Conservation (phyloP, 1,140 invertebrate species). For the Cherax quadricarinatus region DNA sequence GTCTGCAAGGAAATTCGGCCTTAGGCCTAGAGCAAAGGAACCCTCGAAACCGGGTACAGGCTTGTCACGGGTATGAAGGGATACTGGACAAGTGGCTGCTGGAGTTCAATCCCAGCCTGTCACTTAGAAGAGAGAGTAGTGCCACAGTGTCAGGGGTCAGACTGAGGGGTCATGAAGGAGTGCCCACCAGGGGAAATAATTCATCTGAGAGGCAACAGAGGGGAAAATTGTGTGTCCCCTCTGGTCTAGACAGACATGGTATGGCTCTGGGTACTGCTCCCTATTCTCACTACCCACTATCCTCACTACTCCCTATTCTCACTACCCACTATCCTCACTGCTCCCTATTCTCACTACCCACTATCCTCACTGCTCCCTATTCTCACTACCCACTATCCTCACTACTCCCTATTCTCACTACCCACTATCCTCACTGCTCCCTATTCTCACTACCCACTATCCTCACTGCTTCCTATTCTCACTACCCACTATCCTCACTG, state of each 20-base stretch:
- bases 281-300: no score
- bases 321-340: not conserved
- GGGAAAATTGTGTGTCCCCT: conserved; percentile 15
- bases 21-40: no score
- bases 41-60: no score
- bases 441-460: not conserved
- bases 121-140: no score
- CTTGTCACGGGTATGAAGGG: no score
- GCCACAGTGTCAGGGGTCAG: conserved; percentile 15
- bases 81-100: no score
- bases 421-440: not conserved
- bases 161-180: not conserved
- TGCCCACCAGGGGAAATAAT: conserved; percentile 6
- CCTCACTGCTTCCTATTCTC: not conserved
- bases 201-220: conserved; percentile 19
- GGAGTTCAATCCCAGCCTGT: no score
- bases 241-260: not conserved
- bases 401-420: not conserved
- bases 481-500: not conserved
- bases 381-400: no score
- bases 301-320: not conserved
- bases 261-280: no score
- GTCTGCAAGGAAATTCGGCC: no score
- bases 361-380: no score
- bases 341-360: not conserved